Evolutionary conservation across 2,113 vertebrate genomes (phyloP), one percentile per base, ranked within the genome.

Genomic region (Lonchura striata): DNA sequence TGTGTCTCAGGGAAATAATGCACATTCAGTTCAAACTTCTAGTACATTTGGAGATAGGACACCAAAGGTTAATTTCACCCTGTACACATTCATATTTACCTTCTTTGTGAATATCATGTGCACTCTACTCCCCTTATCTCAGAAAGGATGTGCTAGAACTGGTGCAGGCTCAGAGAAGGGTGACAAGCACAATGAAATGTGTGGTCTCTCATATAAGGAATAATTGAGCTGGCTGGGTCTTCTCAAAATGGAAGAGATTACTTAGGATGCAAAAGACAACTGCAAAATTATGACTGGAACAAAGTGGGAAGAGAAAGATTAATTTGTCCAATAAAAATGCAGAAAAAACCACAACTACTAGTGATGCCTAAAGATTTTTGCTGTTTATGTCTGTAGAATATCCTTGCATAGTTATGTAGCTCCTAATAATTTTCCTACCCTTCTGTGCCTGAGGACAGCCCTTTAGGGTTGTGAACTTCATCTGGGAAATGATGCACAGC

Each of bases 401-500:
- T 24, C 30, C 8, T 42, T 52, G 37, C 24, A 42, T 19, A 19
- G 12, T 28, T 50, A 30, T 30, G 24, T 50, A 50, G 23, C 19
- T 50, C 54, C 24, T 60, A 23, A 23, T 69, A 69, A 19, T 60
- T 82, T 82, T 50, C 24, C 37, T 82, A 13, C 46, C 15, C 31
- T 60, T 70, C 42, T 50, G 19, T 59, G 30, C 37, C 23, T 0
- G 0, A 42, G 44, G 53, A 30, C 13, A n/a, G 35, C 19, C 6
- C 24, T 50, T 69, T 23, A 25, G 99, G 99, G 89, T 99, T 98
- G 63, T 92, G 83, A 24, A 86, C 68, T 24, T 97, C 89, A 2
- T 98, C 97, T 21, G 92, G 71, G 25, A 98, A 97, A 92, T 99
- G 99, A 91, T 97, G 97, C 31, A 98, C 92, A 15, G 85, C 97